Evolutionary conservation across 1,140 invertebrate species (phyloP), one percentile per base, ranked within the genome.

Genomic region (Scaptomyza montana): DNA sequence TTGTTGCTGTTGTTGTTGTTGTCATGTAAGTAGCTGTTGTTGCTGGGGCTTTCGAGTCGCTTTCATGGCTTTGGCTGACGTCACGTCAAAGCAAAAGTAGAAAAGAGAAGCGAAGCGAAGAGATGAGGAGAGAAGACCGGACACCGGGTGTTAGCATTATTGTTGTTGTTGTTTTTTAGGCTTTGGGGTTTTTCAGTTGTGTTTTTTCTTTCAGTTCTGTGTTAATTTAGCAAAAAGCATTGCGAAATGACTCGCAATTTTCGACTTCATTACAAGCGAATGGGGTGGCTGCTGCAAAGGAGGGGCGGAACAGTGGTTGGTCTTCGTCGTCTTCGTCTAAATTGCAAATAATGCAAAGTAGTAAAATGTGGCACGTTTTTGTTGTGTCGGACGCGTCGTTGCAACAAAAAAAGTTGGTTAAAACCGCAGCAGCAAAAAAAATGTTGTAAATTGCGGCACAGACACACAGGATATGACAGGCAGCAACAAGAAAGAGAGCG

Each of bases 151-250:
- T 43, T 43, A 5, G 36, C 3, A 12, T 39, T 39, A 9, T 39
- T 39, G 36, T 39, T 39, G 36, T 39, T 39, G 36, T 39, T 39
- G 36, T 39, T 47, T 47, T 28, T 25, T 21, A 13, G 65, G 49
- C 63, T 47, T 12, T 50, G 41, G 36, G 54, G 54, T 76, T 84
- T 86, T 85, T 80, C 85, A 80, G 80, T 85, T 16, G 16, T 16
- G 16, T 84, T 70, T 77, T 36, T 8, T 36, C 7, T 36, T 36
- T 36, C 8, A 36, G 33, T 36, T 36, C 33, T 36, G 33, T 84
- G 60, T 81, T 87, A 81, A 86, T 86, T 86, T 87, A 72, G 82
- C 82, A 87, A 86, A 86, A 81, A 86, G 82, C 82, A 76, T 86
- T 76, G 70, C 71, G 64, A 86, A 86, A 82, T 75, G 71, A 62